Evolutionary conservation across 2,888 invertebrate genomes (phyloP), one percentile per base, ranked within the genome.

Genomic region (Cheilosia urbana): DNA sequence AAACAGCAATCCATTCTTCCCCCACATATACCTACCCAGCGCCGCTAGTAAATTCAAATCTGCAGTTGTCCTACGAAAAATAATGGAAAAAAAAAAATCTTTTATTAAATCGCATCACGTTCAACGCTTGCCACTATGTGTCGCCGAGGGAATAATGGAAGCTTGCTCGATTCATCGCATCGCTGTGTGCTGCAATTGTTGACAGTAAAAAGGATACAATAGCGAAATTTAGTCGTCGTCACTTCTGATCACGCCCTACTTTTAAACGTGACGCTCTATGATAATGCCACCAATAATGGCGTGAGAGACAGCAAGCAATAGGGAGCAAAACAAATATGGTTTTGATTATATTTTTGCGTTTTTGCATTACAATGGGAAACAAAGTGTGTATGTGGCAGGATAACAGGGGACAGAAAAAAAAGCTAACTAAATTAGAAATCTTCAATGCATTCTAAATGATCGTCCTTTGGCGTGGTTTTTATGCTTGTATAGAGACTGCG

Each of bases 201-300:
- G 82, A 37, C 73, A 80, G 77, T 87, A 82, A 87, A 82, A 82
- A 82, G 87, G 87, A 87, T 82, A 87, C 87, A 87, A 87, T 87
- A 78, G 87, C 73, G 65, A 87, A 87, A 82, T 87, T 87, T 87
- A 82, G 82, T 87, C 87, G 76, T 81, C 85, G 69, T 85, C 76
- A 45, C 71, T 81, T 55, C 55, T 77, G 81, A 85, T 85, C 85
- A 85, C 85, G 81, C 85, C 85, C 85, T 81, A 72, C 85, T 72
- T 85, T 77, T 34, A 60, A 77, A 81, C 81, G 76, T 76, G 72
- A 68, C 51, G 55, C 66, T 71, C 47, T 30, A 65, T 68, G 71
- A 81, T 85, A 85, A 80, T 80, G 76, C 68, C 42, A 19, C 65
- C 58, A 71, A 69, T 69, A 69, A 71, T 57, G 69, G 58, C 45